Conservation (phyloP, 1,140 invertebrate genomes). For the Dreissena rostriformis region DNA sequence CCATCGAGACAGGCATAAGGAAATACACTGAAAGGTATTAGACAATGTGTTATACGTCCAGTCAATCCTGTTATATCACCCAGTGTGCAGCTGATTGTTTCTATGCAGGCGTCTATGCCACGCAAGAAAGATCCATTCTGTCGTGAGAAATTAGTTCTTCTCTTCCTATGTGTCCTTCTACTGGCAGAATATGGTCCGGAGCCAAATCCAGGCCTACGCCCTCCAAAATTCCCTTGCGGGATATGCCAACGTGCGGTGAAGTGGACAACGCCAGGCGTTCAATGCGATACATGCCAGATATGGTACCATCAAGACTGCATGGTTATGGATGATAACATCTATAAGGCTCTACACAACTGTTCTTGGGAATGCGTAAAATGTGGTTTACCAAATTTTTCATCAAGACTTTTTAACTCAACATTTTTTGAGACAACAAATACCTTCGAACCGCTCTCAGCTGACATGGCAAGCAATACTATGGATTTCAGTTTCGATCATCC, state of each 20-base stretch:
- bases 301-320: conserved; percentile 23
- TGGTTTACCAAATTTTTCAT: conserved; percentile 8
- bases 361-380: conserved; percentile 4
- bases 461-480: too few species aligned
- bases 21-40: too few species aligned
- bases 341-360: conserved; percentile 7
- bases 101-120: neutral
- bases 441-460: conserved; percentile 7
- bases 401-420: neutral
- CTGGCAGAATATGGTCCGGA: neutral
- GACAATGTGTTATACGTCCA: too few species aligned
- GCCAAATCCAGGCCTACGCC: neutral
- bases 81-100: neutral
- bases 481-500: too few species aligned
- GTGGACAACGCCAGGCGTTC: conserved; percentile 6
- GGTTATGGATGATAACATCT: conserved; percentile 9
- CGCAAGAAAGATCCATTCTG: neutral
- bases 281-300: conserved; percentile 1
- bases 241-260: neutral
- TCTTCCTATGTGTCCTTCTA: neutral
- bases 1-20: too few species aligned
- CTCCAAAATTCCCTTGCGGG: neutral
- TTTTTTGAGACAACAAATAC: neutral
- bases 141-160: conserved; percentile 3
- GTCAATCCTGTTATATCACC: neutral